Base-by-base conservation (phyloP, 2,888 invertebrate genomes). In the Caenorhabditis sp. region DNA sequence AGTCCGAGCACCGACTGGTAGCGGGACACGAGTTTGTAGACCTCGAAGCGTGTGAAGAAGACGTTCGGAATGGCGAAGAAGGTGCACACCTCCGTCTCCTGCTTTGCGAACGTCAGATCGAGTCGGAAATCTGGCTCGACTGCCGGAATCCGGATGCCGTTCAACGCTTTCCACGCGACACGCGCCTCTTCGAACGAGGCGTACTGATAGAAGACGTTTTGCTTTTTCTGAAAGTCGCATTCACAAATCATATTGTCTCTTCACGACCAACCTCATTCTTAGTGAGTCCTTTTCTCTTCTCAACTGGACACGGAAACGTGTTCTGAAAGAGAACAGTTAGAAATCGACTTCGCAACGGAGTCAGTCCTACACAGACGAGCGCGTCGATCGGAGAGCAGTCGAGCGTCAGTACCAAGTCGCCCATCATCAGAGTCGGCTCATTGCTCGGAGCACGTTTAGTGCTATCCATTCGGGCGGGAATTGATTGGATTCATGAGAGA, bases 401-500 rank as follows among this genome's bases (percentile, higher is more conserved):
- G 13, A 68, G n/a, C 4, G 15, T 30, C 46, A 13, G 13, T 1
- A 26, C 30, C 17, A 68, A 26, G 32, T 68, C 68, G 22, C 68
- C 68, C 15, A 68, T 32, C 58, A 68, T 50, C 17, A 68, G 32
- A 4, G 68, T 68, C n/a, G 68, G 68, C 24, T 68, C 68, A 9
- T 27, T 39, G 46, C 30, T 55, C 22, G 65, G 55, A 2, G 45
- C 3, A 39, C 65, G 46, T n/a, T n/a, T n/a, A n/a, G n/a, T n/a
- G n/a, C n/a, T n/a, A n/a, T n/a, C n/a, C n/a, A n/a, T n/a, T n/a
- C n/a, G n/a, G n/a, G n/a, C n/a, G n/a, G n/a, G n/a, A n/a, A n/a
- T n/a, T n/a, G n/a, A n/a, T n/a, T n/a, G n/a, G n/a, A n/a, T n/a
- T n/a, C n/a, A n/a, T n/a, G n/a, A n/a, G n/a, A n/a, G 45, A 45